Conservation (phyloP, 2,113 vertebrate species). For the Sebastes schlegelii region DNA sequence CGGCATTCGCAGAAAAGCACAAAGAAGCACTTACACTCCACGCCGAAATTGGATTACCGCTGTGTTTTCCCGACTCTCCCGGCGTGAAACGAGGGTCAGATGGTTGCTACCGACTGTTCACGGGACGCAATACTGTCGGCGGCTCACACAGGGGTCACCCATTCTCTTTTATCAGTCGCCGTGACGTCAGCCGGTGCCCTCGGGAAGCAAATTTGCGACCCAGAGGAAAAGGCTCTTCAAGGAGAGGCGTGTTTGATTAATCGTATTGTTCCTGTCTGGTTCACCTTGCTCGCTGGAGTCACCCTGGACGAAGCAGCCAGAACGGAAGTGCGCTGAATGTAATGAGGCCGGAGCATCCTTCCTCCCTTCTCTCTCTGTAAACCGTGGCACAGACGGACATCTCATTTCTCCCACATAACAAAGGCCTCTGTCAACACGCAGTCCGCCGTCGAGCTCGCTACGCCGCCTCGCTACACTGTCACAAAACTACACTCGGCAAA, state of each 20-base stretch:
- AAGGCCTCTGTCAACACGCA: slow-evolving; percentile 64
- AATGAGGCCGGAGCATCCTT: slow-evolving; percentile 77
- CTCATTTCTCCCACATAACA: slow-evolving; percentile 59
- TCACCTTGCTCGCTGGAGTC: slow-evolving; percentile 77
- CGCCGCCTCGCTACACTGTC: neutral
- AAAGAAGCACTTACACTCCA: slow-evolving; percentile 26
- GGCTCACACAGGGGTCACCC: slow-evolving; percentile 66
- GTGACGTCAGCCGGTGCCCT: slow-evolving; percentile 73
- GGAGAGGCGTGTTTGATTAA: slow-evolving; percentile 78
- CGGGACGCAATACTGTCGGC: slow-evolving; percentile 23
- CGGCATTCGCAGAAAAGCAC: slow-evolving; percentile 19
- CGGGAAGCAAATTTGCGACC: slow-evolving; percentile 71
- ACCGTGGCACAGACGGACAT: slow-evolving; percentile 44
- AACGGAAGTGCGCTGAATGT: slow-evolving; percentile 76
- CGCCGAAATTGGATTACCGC: slow-evolving; percentile 18
- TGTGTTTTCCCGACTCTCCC: slow-evolving; percentile 29
- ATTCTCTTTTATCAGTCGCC: slow-evolving; percentile 54
- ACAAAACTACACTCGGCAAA: slow-evolving; percentile 13
- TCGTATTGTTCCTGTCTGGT: slow-evolving; percentile 77
- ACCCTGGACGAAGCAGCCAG: slow-evolving; percentile 70
- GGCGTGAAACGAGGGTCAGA: slow-evolving; percentile 54
- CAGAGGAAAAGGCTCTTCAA: slow-evolving; percentile 74
- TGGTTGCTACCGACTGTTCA: slow-evolving; percentile 44
- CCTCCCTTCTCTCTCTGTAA: slow-evolving; percentile 62
- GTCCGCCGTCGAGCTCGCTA: neutral